Conservation (phyloP, 2,888 invertebrate genomes). For the Coelinius sp. region DNA sequence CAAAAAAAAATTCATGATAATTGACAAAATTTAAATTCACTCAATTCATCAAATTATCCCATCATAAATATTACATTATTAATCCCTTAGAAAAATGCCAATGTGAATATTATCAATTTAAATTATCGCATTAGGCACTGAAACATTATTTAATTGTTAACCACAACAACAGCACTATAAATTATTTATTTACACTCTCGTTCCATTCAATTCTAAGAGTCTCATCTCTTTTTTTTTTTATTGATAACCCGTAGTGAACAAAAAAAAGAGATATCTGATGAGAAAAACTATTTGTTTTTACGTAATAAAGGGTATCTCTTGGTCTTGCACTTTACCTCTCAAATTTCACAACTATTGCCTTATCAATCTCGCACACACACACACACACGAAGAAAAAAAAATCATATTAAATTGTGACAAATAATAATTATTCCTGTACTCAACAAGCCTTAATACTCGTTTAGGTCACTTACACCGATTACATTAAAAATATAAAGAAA, state of each 20-base stretch:
- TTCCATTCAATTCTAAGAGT: slow-evolving; percentile 4
- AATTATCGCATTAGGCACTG: slow-evolving; percentile 23
- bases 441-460: slow-evolving; percentile 20
- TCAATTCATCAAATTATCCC: not conserved
- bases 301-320: not conserved
- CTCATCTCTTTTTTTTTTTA: not conserved
- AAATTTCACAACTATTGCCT: not conserved
- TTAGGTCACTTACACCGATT: slow-evolving; percentile 1
- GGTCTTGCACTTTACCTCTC: not conserved
- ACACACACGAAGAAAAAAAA: not conserved
- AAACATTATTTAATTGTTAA: slow-evolving; percentile 15
- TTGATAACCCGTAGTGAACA: not conserved
- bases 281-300: not conserved
- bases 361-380: not conserved
- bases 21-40: slow-evolving; percentile 7
- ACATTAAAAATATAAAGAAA: slow-evolving; percentile 16
- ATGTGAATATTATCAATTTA: slow-evolving; percentile 10
- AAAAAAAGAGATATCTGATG: not conserved
- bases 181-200: slow-evolving; percentile 23
- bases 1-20: not conserved
- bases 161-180: slow-evolving; percentile 24
- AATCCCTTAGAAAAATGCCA: not conserved
- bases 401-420: not conserved
- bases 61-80: not conserved
- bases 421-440: not conserved